Percentiles rank a stretch among this genome's conserved stretches.
Conservation (phyloP, 2,113 vertebrate genomes). For the Plectropomus leopardus region DNA sequence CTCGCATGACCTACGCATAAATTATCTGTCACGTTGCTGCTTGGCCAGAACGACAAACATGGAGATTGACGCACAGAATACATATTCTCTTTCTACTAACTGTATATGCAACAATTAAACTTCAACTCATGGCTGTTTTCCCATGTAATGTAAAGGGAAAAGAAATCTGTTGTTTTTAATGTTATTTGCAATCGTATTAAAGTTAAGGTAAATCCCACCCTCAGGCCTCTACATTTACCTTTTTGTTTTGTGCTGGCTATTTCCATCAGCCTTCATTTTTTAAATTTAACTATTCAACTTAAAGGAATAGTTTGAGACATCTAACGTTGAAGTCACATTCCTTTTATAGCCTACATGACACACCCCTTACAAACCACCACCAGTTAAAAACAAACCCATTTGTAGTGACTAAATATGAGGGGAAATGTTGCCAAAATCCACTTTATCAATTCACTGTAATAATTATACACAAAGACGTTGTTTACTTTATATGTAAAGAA, state of each 20-base stretch:
- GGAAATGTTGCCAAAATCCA: too few species aligned
- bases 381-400: too few species aligned
- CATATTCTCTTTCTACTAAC: neutral
- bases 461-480: too few species aligned
- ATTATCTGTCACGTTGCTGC: constrained; percentile 58
- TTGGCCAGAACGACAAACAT: constrained; percentile 29
- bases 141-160: constrained; percentile 4
- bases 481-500: too few species aligned
- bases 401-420: too few species aligned
- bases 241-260: neutral
- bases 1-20: constrained; percentile 68
- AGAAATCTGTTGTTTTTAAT: neutral
- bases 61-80: constrained; percentile 15
- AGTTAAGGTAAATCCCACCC: neutral
- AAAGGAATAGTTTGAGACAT: neutral
- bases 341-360: too few species aligned
- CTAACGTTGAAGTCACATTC: too few species aligned
- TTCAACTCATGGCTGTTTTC: neutral
- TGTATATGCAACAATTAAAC: neutral
- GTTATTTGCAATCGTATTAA: neutral
- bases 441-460: too few species aligned
- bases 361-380: too few species aligned
- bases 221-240: neutral
- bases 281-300: neutral
- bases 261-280: neutral